Evolutionary conservation across 2,113 vertebrate genomes (phyloP).

Genomic region (Dinomys branickii): DNA sequence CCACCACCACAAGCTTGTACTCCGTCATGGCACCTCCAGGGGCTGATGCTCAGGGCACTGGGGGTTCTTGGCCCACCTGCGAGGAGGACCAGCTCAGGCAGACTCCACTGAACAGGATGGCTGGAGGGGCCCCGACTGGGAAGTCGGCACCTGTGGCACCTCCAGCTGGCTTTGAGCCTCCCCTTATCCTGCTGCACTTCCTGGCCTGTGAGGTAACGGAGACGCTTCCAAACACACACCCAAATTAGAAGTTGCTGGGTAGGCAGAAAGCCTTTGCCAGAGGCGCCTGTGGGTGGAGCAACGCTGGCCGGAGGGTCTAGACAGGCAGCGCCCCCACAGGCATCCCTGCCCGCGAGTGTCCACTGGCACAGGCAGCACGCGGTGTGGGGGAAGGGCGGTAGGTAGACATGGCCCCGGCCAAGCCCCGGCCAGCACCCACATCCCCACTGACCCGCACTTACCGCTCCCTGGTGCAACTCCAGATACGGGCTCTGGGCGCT

Average conservation of each 20-base stretch:
- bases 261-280: slow-evolving; percentile 60
- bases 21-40: slow-evolving; percentile 92
- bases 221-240: slow-evolving; percentile 62
- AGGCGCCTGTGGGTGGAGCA: slow-evolving; percentile 46
- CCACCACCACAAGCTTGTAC: slow-evolving; percentile 99
- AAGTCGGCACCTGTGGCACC: background rate
- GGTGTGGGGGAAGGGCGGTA: background rate
- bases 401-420: background rate
- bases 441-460: slow-evolving; percentile 55
- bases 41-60: slow-evolving; percentile 46
- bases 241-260: slow-evolving; percentile 78
- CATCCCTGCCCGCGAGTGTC: background rate
- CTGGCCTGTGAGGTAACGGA: background rate
- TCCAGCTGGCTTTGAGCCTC: background rate
- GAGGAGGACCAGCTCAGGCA: background rate
- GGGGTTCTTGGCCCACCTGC: slow-evolving; percentile 69
- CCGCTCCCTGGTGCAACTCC: slow-evolving; percentile 66
- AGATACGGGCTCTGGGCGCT: slow-evolving; percentile 61
- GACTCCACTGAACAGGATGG: no score
- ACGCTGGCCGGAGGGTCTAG: slow-evolving; percentile 46
- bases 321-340: slow-evolving; percentile 47
- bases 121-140: background rate
- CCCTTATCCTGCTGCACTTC: background rate
- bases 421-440: no score
- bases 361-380: background rate